Conservation (phyloP, 1,140 invertebrate species). For the Subanguina moxae region DNA sequence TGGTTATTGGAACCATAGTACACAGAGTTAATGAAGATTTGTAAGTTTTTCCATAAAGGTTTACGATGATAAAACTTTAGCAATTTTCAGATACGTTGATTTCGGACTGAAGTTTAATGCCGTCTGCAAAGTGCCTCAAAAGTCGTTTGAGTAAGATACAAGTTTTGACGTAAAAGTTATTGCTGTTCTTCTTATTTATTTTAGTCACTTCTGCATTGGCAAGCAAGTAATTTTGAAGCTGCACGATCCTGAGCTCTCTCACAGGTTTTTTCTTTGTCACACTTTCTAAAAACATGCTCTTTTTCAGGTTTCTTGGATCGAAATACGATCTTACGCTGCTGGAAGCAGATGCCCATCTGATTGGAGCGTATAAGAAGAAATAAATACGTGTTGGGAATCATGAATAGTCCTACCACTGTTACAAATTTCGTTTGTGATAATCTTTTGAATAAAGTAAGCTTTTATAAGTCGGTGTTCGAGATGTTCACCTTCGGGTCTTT, state of each 20-base stretch:
- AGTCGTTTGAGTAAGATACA: constrained; percentile 18
- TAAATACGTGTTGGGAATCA: too few relatives aligned
- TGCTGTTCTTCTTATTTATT: constrained; percentile 51
- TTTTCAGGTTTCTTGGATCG: constrained; percentile 72
- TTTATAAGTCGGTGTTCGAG: too few relatives aligned
- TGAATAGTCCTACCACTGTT: too few relatives aligned
- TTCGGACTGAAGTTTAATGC: constrained; percentile 98
- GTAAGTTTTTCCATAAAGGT: constrained; percentile 63
- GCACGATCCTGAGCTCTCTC: constrained; percentile 81
- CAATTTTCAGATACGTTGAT: constrained; percentile 68
- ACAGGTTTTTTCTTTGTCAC: constrained; percentile 60
- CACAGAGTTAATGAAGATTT: constrained; percentile 84
- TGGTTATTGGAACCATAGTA: constrained; percentile 80
- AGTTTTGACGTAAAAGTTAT: too few relatives aligned
- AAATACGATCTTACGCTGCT: constrained; percentile 79
- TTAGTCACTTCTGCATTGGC: constrained; percentile 75
- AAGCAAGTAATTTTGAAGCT: constrained; percentile 75
- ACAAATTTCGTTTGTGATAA: too few relatives aligned
- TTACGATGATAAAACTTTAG: too few relatives aligned
- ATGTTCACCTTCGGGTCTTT: too few relatives aligned
- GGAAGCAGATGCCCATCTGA: constrained; percentile 76
- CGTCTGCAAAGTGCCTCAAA: constrained; percentile 76
- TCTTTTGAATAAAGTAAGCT: too few relatives aligned
- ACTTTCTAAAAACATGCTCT: too few relatives aligned
- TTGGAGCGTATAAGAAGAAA: too few relatives aligned